Evolutionary conservation across 2,113 vertebrate genomes (phyloP), one percentile per base, ranked within the genome.

Genomic region (Rostratula benghalensis): DNA sequence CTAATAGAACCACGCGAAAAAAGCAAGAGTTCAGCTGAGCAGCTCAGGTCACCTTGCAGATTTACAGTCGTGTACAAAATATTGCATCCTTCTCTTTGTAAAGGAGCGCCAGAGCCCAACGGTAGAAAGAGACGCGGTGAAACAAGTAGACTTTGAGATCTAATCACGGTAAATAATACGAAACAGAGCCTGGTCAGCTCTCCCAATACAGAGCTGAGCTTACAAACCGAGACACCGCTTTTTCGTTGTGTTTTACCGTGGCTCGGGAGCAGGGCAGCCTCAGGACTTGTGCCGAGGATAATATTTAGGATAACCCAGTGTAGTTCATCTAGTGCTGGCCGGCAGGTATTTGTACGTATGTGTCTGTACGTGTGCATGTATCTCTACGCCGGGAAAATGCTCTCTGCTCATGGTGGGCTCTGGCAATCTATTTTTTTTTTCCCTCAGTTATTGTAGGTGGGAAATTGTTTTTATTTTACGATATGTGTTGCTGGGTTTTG

Each of bases 11-110:
- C 89, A 87, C 96, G 95, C 50, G 92, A 95, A 97, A 94, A 92
- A 97, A 57, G 10, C 25, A 89, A 96, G 89, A 77, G 85, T 87
- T 54, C n/a, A 91, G 95, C 95, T 90, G 95, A 95, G 91, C 83
- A 68, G 50, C 87, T 93, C 95, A 83, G 97, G 95, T 97, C 97
- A 97, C 97, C 96, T 97, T 95, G 92, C 77, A 97, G 91, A 96
- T 96, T 95, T 94, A 93, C 87, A 93, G 37, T 82, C 56, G 28
- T 89, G 95, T 71, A 95, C 95, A 95, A 96, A 97, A 95, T 39
- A 39, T 20, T 57, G 70, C 78, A 68, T 65, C 89, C 80, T 85
- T 96, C 79, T 83, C 84, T 90, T 33, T 63, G 82, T 86, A 92
- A 87, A 69, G 60, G 22, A 95, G 95, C 7, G 45, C 95, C 96